These are phyloP conservation scores for Antrozous pallidus DNA, from an alignment of 2,797 vertebrate genomes.

Conservation along the genomic window DNA sequence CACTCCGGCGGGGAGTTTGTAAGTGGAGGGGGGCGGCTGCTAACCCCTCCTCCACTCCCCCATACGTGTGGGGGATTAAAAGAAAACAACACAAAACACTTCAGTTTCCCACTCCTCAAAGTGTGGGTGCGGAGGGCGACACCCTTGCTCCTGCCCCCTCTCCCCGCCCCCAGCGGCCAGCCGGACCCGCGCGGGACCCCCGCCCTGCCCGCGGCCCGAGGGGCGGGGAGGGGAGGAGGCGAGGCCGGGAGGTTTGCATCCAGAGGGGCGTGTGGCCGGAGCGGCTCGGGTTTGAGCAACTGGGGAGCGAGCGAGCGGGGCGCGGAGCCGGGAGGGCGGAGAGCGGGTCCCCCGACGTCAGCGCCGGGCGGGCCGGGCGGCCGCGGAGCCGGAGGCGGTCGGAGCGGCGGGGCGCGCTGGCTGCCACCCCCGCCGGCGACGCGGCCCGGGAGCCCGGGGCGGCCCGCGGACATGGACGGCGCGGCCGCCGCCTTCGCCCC, in stretches of 20 bases:
- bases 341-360: constrained; percentile 77
- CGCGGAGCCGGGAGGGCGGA: constrained; percentile 57
- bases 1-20: constrained; percentile 30
- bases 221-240: constrained; percentile 4
- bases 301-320: background rate
- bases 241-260: constrained; percentile 43
- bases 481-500: constrained; percentile 79
- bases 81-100: constrained; percentile 27
- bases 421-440: constrained; percentile 20
- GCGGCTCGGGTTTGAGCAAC: constrained; percentile 50
- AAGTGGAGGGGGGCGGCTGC: background rate
- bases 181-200: background rate
- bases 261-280: constrained; percentile 68
- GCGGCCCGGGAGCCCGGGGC: constrained; percentile 51
- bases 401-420: constrained; percentile 42
- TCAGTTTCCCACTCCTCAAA: constrained; percentile 12
- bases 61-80: constrained; percentile 60
- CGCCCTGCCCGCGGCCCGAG: background rate
- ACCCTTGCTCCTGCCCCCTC: background rate
- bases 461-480: constrained; percentile 81
- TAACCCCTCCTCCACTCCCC: background rate
- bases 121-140: constrained; percentile 35
- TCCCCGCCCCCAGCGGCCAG: constrained; percentile 5
- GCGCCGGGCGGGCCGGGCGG: constrained; percentile 70
- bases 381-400: background rate